Base-by-base conservation (phyloP, 92 coral and sea anemone genomes). In the Metridium senile region DNA sequence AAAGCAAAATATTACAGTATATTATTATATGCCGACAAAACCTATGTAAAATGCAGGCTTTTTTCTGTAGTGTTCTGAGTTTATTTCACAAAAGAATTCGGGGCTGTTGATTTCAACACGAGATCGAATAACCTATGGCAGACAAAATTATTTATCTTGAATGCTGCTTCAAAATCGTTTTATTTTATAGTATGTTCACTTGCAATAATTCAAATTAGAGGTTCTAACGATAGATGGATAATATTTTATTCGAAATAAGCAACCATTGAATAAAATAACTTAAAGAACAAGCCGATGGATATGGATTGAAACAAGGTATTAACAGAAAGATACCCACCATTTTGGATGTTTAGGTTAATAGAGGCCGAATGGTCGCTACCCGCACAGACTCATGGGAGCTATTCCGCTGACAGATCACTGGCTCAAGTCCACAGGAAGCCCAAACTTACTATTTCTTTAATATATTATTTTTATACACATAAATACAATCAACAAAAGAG, bases 341-440 rank as follows among this genome's bases (percentile, higher is more conserved):
- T 76, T 87, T 77, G 71, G 89, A 84, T 84, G 95, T 70, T 85
- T 76, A 74, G 78, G 87, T 81, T 58, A 17, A 73, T 84, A 90
- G 89, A 87, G 89, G 66, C 62, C 80, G 90, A 71, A 69, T 17
- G 68, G 33, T 1, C 8, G 7, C 26, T 31, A 22, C 31, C 64
- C 71, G 89, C 58, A 84, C 17, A 2, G 91, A 21, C 77, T 87
- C 77, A 58, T 90, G 95, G 95, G 89, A 39, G 68, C n/a, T 10
- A 30, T 1, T 2, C 80, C 85, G 85, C 84, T 74, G 59, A 1
- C 59, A 29, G n/a, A 26, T 25, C 29, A 83, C 63, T 56, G 88
- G 88, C 88, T 77, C 84, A 76, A 2, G 33, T 0, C 0, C 19
- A 28, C 31, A 11, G 71, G 22, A 2, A 65, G 28, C 31, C 68